Conservation (phyloP, 2,113 vertebrate genomes). For the Pseudolaguvia tuberculata region DNA sequence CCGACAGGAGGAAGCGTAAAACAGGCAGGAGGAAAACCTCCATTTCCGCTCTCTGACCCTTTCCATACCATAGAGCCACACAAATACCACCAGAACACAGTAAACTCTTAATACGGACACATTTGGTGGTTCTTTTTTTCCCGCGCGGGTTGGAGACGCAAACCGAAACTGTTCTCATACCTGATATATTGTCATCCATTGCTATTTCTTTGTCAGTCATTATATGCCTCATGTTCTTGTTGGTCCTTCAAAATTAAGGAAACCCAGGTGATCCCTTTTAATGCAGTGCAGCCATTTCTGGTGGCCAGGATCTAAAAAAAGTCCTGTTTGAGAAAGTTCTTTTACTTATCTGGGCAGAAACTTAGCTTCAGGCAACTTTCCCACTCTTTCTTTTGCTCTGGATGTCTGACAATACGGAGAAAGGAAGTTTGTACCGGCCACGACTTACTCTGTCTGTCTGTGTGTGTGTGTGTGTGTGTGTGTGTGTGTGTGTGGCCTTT, state of each 20-base stretch:
- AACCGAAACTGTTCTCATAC: slow-evolving; percentile 47
- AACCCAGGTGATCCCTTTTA: slow-evolving; percentile 41
- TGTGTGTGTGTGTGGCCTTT: too few relatives aligned
- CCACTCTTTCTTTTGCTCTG: background rate
- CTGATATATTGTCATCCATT: slow-evolving; percentile 58
- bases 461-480: too few relatives aligned
- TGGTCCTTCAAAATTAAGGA: slow-evolving; percentile 54
- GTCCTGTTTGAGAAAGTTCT: background rate
- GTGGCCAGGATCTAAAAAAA: background rate
- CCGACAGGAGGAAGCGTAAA: background rate
- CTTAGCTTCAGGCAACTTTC: background rate
- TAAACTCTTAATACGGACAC: background rate
- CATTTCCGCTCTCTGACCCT: background rate
- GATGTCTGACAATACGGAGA: slow-evolving; percentile 43
- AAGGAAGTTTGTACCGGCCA: slow-evolving; percentile 56
- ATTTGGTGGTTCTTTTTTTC: too few relatives aligned
- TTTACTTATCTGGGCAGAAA: background rate
- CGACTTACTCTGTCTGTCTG: slow-evolving; percentile 43
- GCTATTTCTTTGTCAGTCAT: slow-evolving; percentile 64
- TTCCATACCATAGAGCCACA: background rate
- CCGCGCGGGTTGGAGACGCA: slow-evolving; percentile 4
- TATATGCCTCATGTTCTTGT: slow-evolving; percentile 53
- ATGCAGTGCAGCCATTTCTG: background rate
- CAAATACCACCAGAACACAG: background rate
- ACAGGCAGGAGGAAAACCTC: slow-evolving; percentile 1